A percentile compares a stretch with the other conserved stretches of the same genome.
phyloP scores from a whole-genome alignment of 2,888 invertebrate genomes.

The Pristionchus entomophagus region DNA sequence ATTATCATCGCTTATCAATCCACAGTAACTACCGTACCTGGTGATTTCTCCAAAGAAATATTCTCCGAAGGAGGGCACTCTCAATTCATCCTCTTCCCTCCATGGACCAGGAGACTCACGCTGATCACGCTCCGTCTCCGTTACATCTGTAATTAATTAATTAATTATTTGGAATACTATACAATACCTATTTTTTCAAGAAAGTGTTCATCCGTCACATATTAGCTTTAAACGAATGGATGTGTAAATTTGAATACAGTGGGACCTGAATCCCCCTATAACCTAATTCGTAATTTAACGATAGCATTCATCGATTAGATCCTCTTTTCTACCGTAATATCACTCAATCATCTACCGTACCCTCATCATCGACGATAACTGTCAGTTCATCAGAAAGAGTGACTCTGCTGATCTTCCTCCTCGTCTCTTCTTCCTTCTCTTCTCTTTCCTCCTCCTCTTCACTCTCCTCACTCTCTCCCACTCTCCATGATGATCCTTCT shows the following conservation, averaged over 20 bases:
- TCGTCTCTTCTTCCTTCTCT: neutral
- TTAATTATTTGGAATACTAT: too few relatives aligned
- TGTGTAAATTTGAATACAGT: too few relatives aligned
- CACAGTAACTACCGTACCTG: too few relatives aligned
- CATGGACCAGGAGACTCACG: neutral
- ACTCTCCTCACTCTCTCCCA: constrained; percentile 22
- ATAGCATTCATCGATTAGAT: too few relatives aligned
- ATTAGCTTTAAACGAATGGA: too few relatives aligned
- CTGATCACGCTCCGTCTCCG: neutral
- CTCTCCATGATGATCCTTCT: neutral
- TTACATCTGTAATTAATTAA: neutral
- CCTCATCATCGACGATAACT: constrained; percentile 43
- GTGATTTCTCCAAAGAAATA: constrained; percentile 72
- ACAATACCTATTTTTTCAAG: neutral
- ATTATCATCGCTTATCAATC: too few relatives aligned
- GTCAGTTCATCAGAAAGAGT: constrained; percentile 45
- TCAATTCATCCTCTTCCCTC: constrained; percentile 48
- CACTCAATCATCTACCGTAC: too few relatives aligned
- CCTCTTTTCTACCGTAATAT: too few relatives aligned
- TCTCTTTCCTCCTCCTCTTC: neutral
- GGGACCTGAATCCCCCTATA: too few relatives aligned
- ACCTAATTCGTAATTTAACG: too few relatives aligned
- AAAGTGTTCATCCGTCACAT: too few relatives aligned
- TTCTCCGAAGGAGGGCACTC: constrained; percentile 57
- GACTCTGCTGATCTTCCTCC: constrained; percentile 31